Conservation (phyloP, 2,113 vertebrate species). For the Rhynchomys soricoides region DNA sequence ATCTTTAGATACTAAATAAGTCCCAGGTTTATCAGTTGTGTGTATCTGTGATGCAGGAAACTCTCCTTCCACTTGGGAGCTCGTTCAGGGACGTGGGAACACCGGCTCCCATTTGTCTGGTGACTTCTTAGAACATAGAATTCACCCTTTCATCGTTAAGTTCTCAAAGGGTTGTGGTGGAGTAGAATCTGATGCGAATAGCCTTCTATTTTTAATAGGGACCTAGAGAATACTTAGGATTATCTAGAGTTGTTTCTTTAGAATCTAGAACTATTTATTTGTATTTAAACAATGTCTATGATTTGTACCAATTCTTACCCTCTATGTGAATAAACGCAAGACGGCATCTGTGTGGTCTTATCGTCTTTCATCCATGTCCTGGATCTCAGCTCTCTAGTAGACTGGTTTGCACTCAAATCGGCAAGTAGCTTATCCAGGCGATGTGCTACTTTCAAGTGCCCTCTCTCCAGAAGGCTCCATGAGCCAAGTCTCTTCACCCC, state of each 20-base stretch:
- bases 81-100: constrained; percentile 49
- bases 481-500: background rate
- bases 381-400: background rate
- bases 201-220: constrained; percentile 77
- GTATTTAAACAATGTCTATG: constrained; percentile 82
- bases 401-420: background rate
- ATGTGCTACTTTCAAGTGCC: background rate
- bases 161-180: constrained; percentile 62
- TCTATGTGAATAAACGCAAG: constrained; percentile 84
- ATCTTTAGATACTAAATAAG: constrained; percentile 40
- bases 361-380: constrained; percentile 43
- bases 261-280: constrained; percentile 83
- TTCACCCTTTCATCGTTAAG: constrained; percentile 66
- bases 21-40: constrained; percentile 57
- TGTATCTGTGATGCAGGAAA: constrained; percentile 54
- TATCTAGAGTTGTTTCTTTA: constrained; percentile 69
- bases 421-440: background rate
- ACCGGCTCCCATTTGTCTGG: constrained; percentile 56
- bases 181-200: constrained; percentile 69
- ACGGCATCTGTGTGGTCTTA: constrained; percentile 73
- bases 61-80: constrained; percentile 48
- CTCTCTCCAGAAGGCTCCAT: background rate
- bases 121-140: constrained; percentile 68
- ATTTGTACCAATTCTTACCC: constrained; percentile 77
- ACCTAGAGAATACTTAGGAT: constrained; percentile 68